phyloP scores from a whole-genome alignment of 2,113 vertebrate genomes.

The Lophura nycthemera region DNA sequence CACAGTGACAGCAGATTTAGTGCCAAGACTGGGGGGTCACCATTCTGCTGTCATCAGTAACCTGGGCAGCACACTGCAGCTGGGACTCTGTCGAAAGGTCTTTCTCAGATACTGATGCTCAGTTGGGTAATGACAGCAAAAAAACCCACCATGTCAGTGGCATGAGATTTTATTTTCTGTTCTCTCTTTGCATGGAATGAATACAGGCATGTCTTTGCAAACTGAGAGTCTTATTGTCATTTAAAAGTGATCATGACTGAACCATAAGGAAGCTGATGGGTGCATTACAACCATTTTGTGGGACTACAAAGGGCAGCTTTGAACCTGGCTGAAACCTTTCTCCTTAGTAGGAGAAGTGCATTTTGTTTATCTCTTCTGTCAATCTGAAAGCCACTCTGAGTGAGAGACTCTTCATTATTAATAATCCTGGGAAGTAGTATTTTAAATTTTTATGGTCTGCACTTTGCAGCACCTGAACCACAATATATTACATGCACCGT shows the following conservation, averaged over 20 bases:
- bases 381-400: slow-evolving; percentile 53
- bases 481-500: slow-evolving; percentile 69
- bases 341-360: slow-evolving; percentile 44
- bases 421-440: slow-evolving; percentile 77
- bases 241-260: slow-evolving; percentile 19
- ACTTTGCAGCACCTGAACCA: slow-evolving; percentile 72
- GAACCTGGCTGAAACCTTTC: slow-evolving; percentile 48
- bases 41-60: background rate
- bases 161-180: background rate
- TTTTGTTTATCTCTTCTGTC: slow-evolving; percentile 72
- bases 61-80: background rate
- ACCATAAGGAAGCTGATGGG: background rate
- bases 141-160: accelerated
- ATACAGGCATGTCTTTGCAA: background rate
- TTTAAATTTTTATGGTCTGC: slow-evolving; percentile 81
- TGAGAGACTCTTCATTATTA: slow-evolving; percentile 80
- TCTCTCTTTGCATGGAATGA: background rate
- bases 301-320: slow-evolving; percentile 24
- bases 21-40: background rate
- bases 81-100: background rate
- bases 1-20: background rate
- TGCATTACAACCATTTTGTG: slow-evolving; percentile 21
- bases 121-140: background rate
- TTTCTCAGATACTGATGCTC: background rate
- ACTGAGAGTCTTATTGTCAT: background rate